phyloP scores from a whole-genome alignment of 2,113 vertebrate genomes.

The Colistium nudipinnis region DNA sequence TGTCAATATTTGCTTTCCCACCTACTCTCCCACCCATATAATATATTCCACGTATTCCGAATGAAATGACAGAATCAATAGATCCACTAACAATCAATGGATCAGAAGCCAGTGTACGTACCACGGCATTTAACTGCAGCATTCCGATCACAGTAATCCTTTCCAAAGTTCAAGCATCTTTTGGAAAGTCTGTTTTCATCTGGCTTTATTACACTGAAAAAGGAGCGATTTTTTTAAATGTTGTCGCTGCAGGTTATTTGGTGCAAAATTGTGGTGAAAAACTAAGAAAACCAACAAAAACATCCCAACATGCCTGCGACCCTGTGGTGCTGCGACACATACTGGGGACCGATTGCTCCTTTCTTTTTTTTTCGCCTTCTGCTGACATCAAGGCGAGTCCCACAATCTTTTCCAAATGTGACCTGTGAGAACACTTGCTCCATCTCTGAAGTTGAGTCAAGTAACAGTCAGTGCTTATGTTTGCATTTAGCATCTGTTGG shows the following conservation, averaged over 20 bases:
- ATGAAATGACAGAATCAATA: not conserved
- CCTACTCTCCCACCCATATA: too few species aligned
- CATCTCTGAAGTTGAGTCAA: slow-evolving; percentile 40
- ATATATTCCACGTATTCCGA: not conserved
- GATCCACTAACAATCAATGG: not conserved
- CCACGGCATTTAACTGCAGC: not conserved
- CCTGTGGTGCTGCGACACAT: too few species aligned
- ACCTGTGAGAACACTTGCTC: not conserved
- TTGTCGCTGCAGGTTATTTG: too few species aligned
- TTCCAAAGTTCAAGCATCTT: not conserved
- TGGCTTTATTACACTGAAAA: not conserved
- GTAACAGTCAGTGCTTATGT: slow-evolving; percentile 53
- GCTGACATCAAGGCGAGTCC: too few species aligned
- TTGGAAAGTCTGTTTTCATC: not conserved
- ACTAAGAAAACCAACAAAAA: too few species aligned
- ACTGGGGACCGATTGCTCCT: too few species aligned
- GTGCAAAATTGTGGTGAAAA: too few species aligned
- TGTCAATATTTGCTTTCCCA: not conserved
- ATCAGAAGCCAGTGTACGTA: not conserved
- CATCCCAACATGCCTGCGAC: too few species aligned
- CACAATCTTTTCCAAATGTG: not conserved
- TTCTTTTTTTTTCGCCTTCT: too few species aligned
- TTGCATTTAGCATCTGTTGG: slow-evolving; percentile 73
- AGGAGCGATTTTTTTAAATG: too few species aligned
- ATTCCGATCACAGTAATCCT: not conserved